phyloP scores from a whole-genome alignment of 2,797 vertebrate species.

The Silurus lanzhouensis region DNA sequence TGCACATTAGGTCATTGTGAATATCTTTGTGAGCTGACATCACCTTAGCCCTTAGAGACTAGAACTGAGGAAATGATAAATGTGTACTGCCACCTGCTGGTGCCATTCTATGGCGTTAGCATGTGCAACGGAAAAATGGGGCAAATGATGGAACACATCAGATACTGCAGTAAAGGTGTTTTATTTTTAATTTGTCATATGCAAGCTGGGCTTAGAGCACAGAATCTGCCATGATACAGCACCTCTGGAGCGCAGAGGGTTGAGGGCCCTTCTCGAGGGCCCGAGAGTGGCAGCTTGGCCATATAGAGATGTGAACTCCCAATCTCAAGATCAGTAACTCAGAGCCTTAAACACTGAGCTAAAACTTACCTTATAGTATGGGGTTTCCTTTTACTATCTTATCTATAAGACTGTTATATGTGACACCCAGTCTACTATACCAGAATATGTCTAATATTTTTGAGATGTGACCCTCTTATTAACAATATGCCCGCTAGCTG shows the following conservation, averaged over 20 bases:
- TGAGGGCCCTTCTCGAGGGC: too few relatives aligned
- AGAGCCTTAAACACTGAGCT: too few relatives aligned
- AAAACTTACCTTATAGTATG: neutral
- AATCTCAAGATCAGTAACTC: too few relatives aligned
- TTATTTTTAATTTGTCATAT: too few relatives aligned
- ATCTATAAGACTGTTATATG: neutral
- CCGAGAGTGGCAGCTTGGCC: too few relatives aligned
- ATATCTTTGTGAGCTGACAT: constrained; percentile 17
- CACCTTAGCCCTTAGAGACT: constrained; percentile 6
- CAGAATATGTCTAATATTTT: neutral
- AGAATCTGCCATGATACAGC: too few relatives aligned
- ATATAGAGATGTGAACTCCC: too few relatives aligned
- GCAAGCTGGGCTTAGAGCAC: too few relatives aligned
- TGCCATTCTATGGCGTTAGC: neutral
- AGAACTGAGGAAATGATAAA: constrained; percentile 2
- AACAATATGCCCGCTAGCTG: neutral
- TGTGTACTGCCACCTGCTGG: constrained; percentile 51
- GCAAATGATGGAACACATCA: neutral
- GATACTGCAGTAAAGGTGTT: neutral
- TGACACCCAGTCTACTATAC: neutral
- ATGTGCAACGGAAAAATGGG: neutral
- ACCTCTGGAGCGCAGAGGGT: too few relatives aligned
- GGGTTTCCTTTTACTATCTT: neutral
- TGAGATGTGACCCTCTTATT: neutral
- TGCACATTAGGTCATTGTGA: constrained; percentile 9